Base-by-base conservation (phyloP, 2,113 vertebrate genomes). In the Pelvicachromis taeniatus region DNA sequence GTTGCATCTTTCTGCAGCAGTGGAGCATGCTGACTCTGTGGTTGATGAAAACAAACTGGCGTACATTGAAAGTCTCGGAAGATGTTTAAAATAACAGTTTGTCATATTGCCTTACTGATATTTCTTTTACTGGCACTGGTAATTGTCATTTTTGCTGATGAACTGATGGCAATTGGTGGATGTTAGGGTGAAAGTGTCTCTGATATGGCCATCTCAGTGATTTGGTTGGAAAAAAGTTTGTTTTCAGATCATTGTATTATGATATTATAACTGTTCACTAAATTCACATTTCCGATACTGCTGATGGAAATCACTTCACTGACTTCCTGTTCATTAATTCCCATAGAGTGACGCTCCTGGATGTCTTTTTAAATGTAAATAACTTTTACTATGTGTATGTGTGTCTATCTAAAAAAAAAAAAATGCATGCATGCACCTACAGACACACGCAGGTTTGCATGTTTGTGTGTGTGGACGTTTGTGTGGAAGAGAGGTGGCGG, bases 401-500 rank as follows among this genome's bases (percentile, higher is more conserved):
- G 23, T 70, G 53, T 61, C 45, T 84, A 53, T 59, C 50, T 50
- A 38, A n/a, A n/a, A n/a, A n/a, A n/a, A 79, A 84, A 87, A 65
- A 55, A 75, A 87, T 82, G 83, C 79, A 88, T 73, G 48, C 26
- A 58, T 84, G 82, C 59, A 84, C 42, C 56, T 48, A 38, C 68
- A 87, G 65, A 78, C 61, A 54, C 84, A 78, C 85, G 84, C 79
- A 90, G 78, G 55, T 90, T 85, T 88, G 58, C 23, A 9, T 85
- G 79, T 84, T 77, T 87, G 58, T 83, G 65, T 81, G 85, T 65
- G 87, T 78, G 73, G 33, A 38, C n/a, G 84, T 82, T 84, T 75
- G 52, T 82, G 91, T 82, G 82, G 78, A 70, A 45, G 75, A 63
- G 85, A n/a, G 79, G 38, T 45, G 65, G 13, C 29, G 29, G 23